Evolutionary conservation across 2,113 vertebrate species (phyloP).

Genomic region (Pseudorhombus dupliciocellatus): DNA sequence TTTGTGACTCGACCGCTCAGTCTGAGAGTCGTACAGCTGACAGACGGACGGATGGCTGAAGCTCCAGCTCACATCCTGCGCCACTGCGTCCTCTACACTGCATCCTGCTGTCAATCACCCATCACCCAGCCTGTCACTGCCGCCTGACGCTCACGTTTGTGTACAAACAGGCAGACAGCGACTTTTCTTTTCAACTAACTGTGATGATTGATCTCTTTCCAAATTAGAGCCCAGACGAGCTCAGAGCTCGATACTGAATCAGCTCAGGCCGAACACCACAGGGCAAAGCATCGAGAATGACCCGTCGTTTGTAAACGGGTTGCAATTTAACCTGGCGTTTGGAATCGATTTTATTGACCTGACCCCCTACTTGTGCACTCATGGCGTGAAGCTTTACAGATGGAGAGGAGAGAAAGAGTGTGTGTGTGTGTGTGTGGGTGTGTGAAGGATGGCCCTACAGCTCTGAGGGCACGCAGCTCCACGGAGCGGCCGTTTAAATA

Average conservation of each 20-base stretch:
- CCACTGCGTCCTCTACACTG: slow-evolving; percentile 8
- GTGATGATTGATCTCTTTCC: slow-evolving; percentile 27
- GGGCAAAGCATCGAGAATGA: slow-evolving; percentile 46
- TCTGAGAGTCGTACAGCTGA: neutral
- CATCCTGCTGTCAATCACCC: slow-evolving; percentile 52
- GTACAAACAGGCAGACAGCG: neutral
- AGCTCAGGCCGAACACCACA: slow-evolving; percentile 29
- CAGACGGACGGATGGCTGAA: neutral
- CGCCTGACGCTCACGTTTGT: slow-evolving; percentile 38
- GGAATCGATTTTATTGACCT: slow-evolving; percentile 40
- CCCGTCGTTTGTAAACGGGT: slow-evolving; percentile 35
- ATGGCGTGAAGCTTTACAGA: neutral
- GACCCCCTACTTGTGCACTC: neutral
- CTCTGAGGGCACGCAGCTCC: slow-evolving; percentile 30
- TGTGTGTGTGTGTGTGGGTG: slow-evolving; percentile 3
- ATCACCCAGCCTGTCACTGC: neutral
- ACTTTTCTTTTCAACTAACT: slow-evolving; percentile 4
- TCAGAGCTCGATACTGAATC: slow-evolving; percentile 24
- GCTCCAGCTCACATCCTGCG: neutral
- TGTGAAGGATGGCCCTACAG: slow-evolving; percentile 23
- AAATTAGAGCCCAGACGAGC: slow-evolving; percentile 9
- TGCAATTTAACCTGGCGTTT: slow-evolving; percentile 56
- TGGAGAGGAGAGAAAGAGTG: neutral
- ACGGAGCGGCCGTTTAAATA: slow-evolving; percentile 37
- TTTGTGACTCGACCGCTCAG: neutral